Base-by-base conservation (phyloP, 2,797 vertebrate genomes). In the Taeniopygia guttata region DNA sequence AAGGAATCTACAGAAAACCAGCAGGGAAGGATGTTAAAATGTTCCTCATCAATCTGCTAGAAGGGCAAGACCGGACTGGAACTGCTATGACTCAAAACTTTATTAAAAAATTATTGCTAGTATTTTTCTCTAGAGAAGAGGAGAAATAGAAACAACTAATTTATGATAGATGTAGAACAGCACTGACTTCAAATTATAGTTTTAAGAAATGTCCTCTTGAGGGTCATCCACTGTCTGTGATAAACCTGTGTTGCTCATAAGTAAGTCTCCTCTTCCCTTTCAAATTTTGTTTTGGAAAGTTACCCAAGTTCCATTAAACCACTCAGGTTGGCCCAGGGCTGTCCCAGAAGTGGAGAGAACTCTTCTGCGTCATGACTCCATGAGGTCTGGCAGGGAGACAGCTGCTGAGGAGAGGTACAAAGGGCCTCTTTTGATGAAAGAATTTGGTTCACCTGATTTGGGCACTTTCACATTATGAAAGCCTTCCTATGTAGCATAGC, bases 391-490 rank as follows among this genome's bases (percentile, higher is more conserved):
- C n/a, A 70, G 49, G 40, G 29, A 56, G 12, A 45, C 6, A 70
- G 4, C 10, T 36, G 19, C 27, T n/a, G 21, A 69, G 27, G 25
- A 36, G 45, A 55, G 20, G 29, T 40, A 75, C 8, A 42, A 42
- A 83, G 2, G 11, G 55, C 5, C 4, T 48, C 27, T 73, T 64
- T 43, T 0, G 0, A n/a, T 6, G 4, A 42, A 13, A 45, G 10
- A 58, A 36, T 68, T 52, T 68, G 11, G 3, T 73, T 62, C 45
- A 55, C 38, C 13, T 26, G 16, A 18, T 40, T 80, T 2, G 17
- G 27, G 19, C 8, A 54, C 5, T 82, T 90, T 36, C 32, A 25
- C 13, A 8, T 7, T 8, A 25, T 51, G 2, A 73, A 72, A 85
- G 1, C 15, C 22, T 70, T 64, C 32, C 4, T 49, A 9, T 20